These are phyloP conservation scores for Coenonympha glycerion DNA, from an alignment of 2,888 invertebrate species.

Conservation along the genomic window DNA sequence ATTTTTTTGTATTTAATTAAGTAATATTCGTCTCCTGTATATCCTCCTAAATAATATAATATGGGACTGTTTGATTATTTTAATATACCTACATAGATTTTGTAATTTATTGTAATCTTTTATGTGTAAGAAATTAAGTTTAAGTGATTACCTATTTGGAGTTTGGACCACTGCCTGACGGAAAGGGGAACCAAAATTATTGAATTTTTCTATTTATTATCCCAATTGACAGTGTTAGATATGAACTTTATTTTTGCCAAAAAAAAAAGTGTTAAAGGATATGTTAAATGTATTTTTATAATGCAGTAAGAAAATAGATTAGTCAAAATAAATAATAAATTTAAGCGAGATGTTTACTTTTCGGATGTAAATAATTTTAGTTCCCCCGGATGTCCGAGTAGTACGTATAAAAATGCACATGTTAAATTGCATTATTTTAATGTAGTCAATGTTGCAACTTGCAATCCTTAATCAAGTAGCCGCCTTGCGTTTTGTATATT, in stretches of 20 bases:
- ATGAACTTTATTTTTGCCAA: slow-evolving; percentile 15
- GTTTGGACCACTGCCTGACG: background rate
- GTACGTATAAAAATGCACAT: slow-evolving; percentile 6
- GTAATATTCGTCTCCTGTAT: slow-evolving; percentile 25
- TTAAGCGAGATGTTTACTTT: slow-evolving; percentile 8
- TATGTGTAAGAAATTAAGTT: slow-evolving; percentile 1
- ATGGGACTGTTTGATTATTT: slow-evolving; percentile 16
- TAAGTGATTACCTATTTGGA: too few relatives aligned
- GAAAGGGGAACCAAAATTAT: slow-evolving; percentile 13
- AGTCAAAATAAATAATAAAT: background rate
- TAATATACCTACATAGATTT: slow-evolving; percentile 14
- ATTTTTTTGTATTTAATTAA: slow-evolving; percentile 32
- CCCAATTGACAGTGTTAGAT: background rate
- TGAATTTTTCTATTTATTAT: background rate
- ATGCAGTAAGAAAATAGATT: slow-evolving; percentile 1
- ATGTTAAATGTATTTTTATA: slow-evolving; percentile 14
- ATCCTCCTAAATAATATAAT: slow-evolving; percentile 17
- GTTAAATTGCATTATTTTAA: slow-evolving; percentile 11
- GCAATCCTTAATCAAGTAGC: slow-evolving; percentile 24
- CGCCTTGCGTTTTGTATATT: slow-evolving; percentile 32
- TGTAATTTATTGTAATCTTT: slow-evolving; percentile 7
- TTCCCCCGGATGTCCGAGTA: slow-evolving; percentile 18
- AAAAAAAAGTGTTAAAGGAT: background rate
- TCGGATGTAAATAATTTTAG: slow-evolving; percentile 20
- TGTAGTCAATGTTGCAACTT: slow-evolving; percentile 24